phyloP scores from a whole-genome alignment of 2,797 vertebrate species.

The Trichosurus vulpecula region DNA sequence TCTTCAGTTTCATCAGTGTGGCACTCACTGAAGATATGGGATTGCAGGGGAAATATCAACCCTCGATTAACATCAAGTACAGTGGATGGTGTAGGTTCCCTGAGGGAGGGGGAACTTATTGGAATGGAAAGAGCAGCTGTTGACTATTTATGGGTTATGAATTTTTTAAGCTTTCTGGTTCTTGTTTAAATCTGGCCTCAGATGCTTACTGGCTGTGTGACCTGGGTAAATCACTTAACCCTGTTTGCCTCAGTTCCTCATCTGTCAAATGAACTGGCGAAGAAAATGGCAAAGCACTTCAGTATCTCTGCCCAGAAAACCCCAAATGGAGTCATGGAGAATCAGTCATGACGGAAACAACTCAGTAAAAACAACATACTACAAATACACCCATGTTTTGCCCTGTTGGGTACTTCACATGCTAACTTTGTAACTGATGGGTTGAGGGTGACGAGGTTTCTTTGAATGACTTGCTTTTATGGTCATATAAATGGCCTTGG shows the following conservation, averaged over 20 bases:
- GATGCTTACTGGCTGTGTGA: too few species aligned
- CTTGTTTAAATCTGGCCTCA: too few species aligned
- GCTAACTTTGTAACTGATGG: background rate
- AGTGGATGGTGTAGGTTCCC: background rate
- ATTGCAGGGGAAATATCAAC: background rate
- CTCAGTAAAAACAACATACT: background rate
- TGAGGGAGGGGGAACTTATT: background rate
- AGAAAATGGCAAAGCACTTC: background rate
- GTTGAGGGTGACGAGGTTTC: background rate
- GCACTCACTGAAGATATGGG: background rate
- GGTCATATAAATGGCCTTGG: background rate
- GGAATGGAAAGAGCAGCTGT: background rate
- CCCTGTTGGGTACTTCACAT: background rate
- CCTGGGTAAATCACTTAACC: too few species aligned
- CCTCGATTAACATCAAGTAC: background rate
- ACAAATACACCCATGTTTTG: background rate
- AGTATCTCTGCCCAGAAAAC: background rate
- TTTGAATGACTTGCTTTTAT: background rate
- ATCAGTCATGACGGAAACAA: background rate
- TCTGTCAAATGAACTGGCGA: background rate
- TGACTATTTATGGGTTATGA: background rate
- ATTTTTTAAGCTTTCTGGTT: background rate
- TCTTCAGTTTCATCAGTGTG: background rate
- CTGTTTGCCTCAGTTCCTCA: too few species aligned
- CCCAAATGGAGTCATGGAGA: background rate